Evolutionary conservation across 2,113 vertebrate genomes (phyloP), one percentile per base, ranked within the genome.

Genomic region (Myanophis thanlyinensis): DNA sequence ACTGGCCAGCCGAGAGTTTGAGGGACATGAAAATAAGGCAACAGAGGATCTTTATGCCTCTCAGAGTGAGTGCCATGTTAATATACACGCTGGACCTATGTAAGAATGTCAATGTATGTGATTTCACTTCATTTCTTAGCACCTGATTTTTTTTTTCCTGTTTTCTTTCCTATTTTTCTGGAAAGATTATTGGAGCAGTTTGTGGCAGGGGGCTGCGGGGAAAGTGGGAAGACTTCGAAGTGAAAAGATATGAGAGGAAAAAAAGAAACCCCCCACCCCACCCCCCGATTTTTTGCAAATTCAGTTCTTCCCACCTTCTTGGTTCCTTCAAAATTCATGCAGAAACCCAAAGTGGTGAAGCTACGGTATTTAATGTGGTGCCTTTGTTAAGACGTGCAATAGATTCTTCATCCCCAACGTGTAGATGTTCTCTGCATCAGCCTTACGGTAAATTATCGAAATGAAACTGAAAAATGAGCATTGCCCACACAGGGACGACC

Each of bases 1-100:
- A 91, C 97, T 98, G 25, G 98, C 98, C 93, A 98, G 97, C 97
- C 96, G 97, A 67, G 98, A 98, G 52, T 97, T 97, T 0, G 97
- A 98, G 11, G 97, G 95, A 25, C 97, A 96, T 0, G 98, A 98
- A 91, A 98, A 98, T 56, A 96, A 96, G 93, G 95, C 95, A 47
- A 95, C 97, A 90, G 97, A 98, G 86, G 97, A 97, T 48, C 97
- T 97, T 92, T 98, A 96, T 95, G 95, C 97, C 84, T 96, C 96
- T 96, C 98, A 98, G 95, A 98, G 98, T 98, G 96, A 98, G 98
- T 98, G 90, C 91, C 93, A 56, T 51, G 20, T 89, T 95, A 23
- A 85, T 95, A 91, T 92, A 7, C 27, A 7, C 27, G 93, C 86
- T 67, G 40, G 30, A 80, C 44, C 9, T 86, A 5, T 10, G 15